A percentile compares a stretch with the other conserved stretches of the same genome.
phyloP scores from a whole-genome alignment of 1,140 invertebrate species.

The Diachasmimorpha longicaudata region DNA sequence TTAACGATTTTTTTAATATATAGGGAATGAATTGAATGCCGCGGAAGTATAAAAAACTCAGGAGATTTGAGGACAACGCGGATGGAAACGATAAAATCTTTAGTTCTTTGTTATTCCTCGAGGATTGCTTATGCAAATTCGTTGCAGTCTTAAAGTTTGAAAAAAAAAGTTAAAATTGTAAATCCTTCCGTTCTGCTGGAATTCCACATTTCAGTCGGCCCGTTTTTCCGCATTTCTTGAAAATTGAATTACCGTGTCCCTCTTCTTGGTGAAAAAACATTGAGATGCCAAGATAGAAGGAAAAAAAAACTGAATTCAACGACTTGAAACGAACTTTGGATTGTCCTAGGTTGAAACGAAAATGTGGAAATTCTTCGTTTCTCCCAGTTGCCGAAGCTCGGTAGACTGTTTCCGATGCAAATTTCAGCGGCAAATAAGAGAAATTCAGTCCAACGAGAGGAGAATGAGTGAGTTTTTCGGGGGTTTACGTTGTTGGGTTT shows the following conservation, averaged over 20 bases:
- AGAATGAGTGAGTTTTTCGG: neutral
- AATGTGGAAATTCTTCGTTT: constrained; percentile 23
- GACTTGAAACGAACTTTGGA: constrained; percentile 21
- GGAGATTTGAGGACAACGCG: neutral
- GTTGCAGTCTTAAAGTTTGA: neutral
- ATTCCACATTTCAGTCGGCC: neutral
- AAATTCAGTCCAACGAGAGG: neutral
- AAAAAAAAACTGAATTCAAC: neutral
- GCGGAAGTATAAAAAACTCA: neutral
- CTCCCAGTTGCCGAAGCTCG: neutral
- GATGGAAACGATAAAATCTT: neutral
- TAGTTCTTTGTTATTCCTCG: neutral
- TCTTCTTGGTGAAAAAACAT: neutral
- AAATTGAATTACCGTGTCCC: constrained; percentile 46
- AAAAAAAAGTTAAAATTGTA: neutral
- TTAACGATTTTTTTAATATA: neutral
- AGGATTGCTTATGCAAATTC: neutral
- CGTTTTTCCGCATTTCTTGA: constrained; percentile 22
- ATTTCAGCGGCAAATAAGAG: constrained; percentile 18
- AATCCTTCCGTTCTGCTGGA: neutral
- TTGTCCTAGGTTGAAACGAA: constrained; percentile 14
- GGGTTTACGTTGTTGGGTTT: neutral
- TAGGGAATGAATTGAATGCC: neutral
- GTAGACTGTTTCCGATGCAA: constrained; percentile 25
- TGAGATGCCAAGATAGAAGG: neutral